Percentiles rank a stretch among this genome's conserved stretches.
phyloP scores from a whole-genome alignment of 2,113 vertebrate genomes.

The Campylorhamphus procurvoides region DNA sequence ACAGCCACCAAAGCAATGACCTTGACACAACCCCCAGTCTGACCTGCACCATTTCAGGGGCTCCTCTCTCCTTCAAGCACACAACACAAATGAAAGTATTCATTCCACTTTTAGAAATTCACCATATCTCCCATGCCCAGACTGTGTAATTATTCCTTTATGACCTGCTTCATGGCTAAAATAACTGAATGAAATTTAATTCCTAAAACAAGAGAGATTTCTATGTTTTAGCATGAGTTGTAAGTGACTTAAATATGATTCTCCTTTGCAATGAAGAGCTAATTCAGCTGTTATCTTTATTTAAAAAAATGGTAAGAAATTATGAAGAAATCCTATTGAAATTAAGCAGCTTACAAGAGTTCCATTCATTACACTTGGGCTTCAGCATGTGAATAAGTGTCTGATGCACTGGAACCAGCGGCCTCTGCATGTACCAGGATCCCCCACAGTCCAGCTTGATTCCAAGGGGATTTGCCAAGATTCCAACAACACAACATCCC shows the following conservation, averaged over 20 bases:
- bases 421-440: background rate
- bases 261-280: background rate
- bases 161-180: background rate
- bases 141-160: background rate
- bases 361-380: background rate
- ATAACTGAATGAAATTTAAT: background rate
- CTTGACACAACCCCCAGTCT: background rate
- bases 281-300: background rate
- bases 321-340: background rate
- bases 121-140: background rate
- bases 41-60: accelerated
- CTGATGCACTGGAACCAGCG: background rate
- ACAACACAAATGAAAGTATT: background rate
- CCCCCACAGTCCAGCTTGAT: background rate
- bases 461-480: background rate
- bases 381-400: background rate
- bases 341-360: background rate
- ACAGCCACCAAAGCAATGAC: background rate
- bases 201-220: background rate
- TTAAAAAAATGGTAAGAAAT: background rate
- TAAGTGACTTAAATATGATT: background rate
- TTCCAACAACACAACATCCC: background rate
- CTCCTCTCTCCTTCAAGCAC: background rate
- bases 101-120: background rate
- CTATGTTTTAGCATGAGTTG: background rate